Evolutionary conservation across 2,113 vertebrate genomes (phyloP), one percentile per base, ranked within the genome.

Genomic region (Promerops cafer): DNA sequence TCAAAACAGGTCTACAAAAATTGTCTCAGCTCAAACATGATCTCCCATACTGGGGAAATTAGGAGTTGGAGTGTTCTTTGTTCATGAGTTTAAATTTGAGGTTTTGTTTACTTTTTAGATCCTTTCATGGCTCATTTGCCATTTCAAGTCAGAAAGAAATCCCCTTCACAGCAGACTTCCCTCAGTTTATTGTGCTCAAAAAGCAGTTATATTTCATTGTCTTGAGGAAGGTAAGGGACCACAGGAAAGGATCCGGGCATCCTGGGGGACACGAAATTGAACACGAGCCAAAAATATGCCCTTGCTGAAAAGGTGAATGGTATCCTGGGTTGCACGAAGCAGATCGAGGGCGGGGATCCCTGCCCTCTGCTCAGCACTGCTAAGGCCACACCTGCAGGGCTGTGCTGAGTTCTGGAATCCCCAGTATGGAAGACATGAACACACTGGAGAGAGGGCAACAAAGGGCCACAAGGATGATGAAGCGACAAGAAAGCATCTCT

Each of bases 251-350:
- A 50, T 31, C 22, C 21, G 42, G 7, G 7, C 26, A 18, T 68
- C 16, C 33, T 30, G 5, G 12, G 10, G 1, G 2, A 42, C 60
- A 57, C 7, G 0, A 5, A 74, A 56, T 9, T 45, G 40, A 64
- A 65, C 19, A 24, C 0, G 4, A 64, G 44, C n/a, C 75, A 54
- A 45, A 33, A 42, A 28, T 0, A 4, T 33, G 49, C 28, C 66
- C 40, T 52, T 26, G 35, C 39, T 44, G 54, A 16, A 54, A 66
- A 85, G 35, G 24, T 24, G 28, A 30, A 7, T 1, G 20, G n/a
- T 26, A 10, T 7, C 10, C 28, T 23, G 18, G 61, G 53, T 27
- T 53, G 39, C 28, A 23, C 2, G 1, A n/a, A 16, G 35, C n/a
- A 20, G 71, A 19, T 24, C 2, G 2, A 80, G 37, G 7, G 28